A percentile compares a stretch with the other conserved stretches of the same genome.
Conservation (phyloP, 2,113 vertebrate genomes). For the Gulo gulo region DNA sequence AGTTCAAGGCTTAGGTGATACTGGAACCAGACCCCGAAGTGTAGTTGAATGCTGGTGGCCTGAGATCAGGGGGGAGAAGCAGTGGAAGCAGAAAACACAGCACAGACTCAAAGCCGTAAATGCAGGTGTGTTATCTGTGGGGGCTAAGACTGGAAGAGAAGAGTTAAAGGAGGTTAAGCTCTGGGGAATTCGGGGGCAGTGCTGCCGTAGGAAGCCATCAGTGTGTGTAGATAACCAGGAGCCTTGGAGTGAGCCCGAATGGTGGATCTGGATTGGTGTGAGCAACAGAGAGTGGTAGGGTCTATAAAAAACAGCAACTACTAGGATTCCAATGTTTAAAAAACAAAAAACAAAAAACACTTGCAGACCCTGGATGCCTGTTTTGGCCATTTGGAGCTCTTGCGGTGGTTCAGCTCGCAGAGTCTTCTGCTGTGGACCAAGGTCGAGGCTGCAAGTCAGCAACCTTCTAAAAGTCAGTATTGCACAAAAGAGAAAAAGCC, state of each 20-base stretch:
- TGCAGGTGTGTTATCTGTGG: too few species aligned
- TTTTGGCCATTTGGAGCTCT: background rate
- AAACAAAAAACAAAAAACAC: background rate
- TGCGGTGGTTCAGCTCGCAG: rapidly evolving
- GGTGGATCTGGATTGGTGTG: too few species aligned
- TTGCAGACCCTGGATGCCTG: background rate
- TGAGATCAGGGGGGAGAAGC: background rate
- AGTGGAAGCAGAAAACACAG: background rate
- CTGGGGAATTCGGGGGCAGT: background rate
- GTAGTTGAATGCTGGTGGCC: background rate
- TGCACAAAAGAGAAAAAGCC: background rate
- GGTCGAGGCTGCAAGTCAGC: background rate
- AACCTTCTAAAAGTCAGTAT: rapidly evolving
- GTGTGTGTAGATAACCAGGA: background rate
- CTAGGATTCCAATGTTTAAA: background rate
- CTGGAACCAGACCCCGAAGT: background rate
- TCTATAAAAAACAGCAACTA: background rate
- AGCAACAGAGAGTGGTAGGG: background rate
- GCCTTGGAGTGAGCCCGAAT: too few species aligned
- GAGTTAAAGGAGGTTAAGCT: background rate
- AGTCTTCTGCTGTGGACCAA: background rate
- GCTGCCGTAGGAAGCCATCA: background rate
- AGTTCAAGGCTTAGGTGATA: background rate
- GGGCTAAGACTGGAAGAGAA: background rate
- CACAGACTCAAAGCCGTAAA: background rate